phyloP scores from a whole-genome alignment of 92 coral and sea anemone genomes.

The Ricordea florida region DNA sequence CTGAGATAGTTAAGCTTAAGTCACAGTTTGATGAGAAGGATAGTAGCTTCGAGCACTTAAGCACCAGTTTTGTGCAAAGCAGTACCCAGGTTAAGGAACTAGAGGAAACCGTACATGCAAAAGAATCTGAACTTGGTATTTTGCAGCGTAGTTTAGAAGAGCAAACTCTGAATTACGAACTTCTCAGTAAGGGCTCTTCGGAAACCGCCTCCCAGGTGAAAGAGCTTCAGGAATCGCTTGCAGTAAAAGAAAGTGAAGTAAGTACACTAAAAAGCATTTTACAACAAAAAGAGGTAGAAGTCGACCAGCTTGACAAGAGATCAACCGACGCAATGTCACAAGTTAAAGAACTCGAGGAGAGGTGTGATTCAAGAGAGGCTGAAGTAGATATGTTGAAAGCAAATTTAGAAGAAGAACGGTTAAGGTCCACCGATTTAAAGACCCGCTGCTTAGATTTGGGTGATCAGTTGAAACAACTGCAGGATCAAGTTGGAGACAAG shows the following conservation, averaged over 20 bases:
- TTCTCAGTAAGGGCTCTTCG: not conserved
- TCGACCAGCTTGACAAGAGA: not conserved
- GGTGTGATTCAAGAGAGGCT: constrained; percentile 40
- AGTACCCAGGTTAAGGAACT: constrained; percentile 63
- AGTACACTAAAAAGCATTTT: not conserved
- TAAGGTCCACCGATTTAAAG: constrained; percentile 21
- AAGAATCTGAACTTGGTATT: constrained; percentile 35
- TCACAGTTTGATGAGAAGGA: constrained; percentile 59
- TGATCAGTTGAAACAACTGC: constrained; percentile 2
- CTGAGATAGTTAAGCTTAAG: constrained; percentile 60
- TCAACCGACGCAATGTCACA: not conserved
- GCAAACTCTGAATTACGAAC: not conserved
- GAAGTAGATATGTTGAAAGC: constrained; percentile 28
- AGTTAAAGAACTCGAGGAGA: constrained; percentile 48
- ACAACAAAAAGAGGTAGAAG: constrained; percentile 13
- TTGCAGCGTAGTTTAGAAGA: constrained; percentile 44
- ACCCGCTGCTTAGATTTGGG: constrained; percentile 4
- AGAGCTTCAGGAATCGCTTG: constrained; percentile 24
- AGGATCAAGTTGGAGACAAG: not conserved
- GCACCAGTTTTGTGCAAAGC: constrained; percentile 62
- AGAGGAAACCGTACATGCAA: constrained; percentile 36
- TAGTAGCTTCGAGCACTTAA: constrained; percentile 54
- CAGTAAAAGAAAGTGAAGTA: constrained; percentile 27
- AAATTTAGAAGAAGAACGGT: constrained; percentile 24
- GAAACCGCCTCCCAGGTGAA: constrained; percentile 23